Base-by-base conservation (phyloP, 2,797 vertebrate species). In the Vireo griseus region DNA sequence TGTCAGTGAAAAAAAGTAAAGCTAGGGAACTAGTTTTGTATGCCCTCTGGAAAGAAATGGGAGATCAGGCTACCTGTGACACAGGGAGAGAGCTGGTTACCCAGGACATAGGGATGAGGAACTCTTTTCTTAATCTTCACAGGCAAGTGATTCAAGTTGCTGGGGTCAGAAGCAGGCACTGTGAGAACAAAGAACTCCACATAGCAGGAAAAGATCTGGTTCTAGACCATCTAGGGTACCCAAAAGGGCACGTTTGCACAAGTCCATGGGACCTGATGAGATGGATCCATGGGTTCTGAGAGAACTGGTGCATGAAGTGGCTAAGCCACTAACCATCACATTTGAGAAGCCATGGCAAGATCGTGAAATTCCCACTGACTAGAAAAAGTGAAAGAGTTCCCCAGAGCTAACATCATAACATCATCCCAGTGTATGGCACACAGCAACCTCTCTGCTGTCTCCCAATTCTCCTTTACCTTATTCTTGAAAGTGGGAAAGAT, bases 151-250 rank as follows among this genome's bases (percentile, higher is more conserved):
- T 33, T 50, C 37, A 39, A 51, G 11, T 29, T 62, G 13, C 28
- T 33, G 17, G 12, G 9, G 6, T 14, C 5, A 69, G 13, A 51
- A 10, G 11, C 14, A 63, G 19, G 2, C 20, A 13, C 4, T 45
- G 37, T 6, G 48, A 63, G 20, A 63, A 10, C 16, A 44, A 76
- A 63, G 39, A 48, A 16, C 10, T 22, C 14, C 29, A 26, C 15
- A 7, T 1, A 51, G 44, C 13, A 51, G 22, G 26, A 42, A 42
- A 28, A 68, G n/a, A 62, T 29, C 1, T 1, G 2, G 13, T 55
- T 55, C 16, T 9, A 50, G 19, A 33, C 26, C 24, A 55, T 25
- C 24, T 21, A 18, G n/a, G 22, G 5, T n/a, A 33, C 24, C 25
- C 24, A 14, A 31, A 37, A 22, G 3, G 12, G 11, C 3, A 16